Evolutionary conservation across 2,797 vertebrate species (phyloP).

Genomic region (Tapera naevia): DNA sequence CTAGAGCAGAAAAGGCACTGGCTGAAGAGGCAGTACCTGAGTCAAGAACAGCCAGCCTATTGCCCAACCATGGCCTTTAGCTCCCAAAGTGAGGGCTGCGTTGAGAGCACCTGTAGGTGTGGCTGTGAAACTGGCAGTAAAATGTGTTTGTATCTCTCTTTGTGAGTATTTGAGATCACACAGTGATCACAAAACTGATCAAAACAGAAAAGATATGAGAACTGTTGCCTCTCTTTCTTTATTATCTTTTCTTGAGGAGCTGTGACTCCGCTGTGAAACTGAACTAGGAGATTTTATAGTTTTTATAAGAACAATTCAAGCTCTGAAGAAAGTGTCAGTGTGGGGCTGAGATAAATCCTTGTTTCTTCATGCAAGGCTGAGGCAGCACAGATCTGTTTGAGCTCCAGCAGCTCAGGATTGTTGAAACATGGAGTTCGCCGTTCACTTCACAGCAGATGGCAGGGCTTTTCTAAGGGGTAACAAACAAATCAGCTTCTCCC

Average conservation of each 20-base stretch:
- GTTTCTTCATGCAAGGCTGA: not conserved
- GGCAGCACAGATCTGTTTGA: not conserved
- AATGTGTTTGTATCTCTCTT: not conserved
- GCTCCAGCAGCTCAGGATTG: not conserved
- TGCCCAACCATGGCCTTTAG: not conserved
- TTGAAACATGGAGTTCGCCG: rapidly evolving
- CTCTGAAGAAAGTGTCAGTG: not conserved
- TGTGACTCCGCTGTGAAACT: not conserved
- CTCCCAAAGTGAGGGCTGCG: not conserved
- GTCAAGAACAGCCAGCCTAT: not conserved
- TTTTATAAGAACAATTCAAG: not conserved
- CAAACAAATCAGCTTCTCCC: not conserved
- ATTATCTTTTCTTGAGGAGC: not conserved
- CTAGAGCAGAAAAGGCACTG: not conserved
- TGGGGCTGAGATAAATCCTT: not conserved
- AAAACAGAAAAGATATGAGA: not conserved
- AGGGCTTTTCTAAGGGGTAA: not conserved
- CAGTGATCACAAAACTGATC: not conserved
- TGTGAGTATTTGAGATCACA: not conserved
- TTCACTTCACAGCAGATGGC: not conserved
- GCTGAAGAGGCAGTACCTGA: not conserved
- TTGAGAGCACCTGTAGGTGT: conserved; percentile 20
- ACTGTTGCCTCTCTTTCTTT: not conserved
- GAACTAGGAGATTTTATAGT: not conserved
- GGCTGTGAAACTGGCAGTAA: conserved; percentile 37